Conservation (phyloP, 2,797 vertebrate species). For the Harpagifer antarcticus region DNA sequence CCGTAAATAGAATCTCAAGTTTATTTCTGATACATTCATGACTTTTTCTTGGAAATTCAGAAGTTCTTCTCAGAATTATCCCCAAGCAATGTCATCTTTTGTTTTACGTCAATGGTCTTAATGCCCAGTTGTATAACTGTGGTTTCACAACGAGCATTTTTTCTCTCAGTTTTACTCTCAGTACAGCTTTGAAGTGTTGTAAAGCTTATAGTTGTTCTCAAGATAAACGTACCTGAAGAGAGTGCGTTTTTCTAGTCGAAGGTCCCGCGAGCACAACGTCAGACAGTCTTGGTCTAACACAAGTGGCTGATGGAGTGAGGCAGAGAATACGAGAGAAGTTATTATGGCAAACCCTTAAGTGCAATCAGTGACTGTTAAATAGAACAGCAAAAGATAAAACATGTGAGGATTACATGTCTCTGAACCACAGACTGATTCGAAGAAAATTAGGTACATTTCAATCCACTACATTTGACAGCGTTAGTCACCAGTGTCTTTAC, state of each 20-base stretch:
- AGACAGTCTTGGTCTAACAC: conserved; percentile 97
- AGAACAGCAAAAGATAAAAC: background rate
- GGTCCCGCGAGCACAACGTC: conserved; percentile 93
- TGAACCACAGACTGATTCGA: background rate
- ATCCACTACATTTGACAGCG: too few relatives aligned
- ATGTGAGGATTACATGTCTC: background rate
- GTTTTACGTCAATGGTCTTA: too few relatives aligned
- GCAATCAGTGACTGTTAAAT: background rate
- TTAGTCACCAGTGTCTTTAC: too few relatives aligned
- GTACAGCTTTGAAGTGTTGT: background rate
- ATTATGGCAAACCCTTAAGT: background rate
- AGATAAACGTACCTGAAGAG: conserved; percentile 89
- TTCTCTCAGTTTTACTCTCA: background rate
- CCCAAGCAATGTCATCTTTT: too few relatives aligned
- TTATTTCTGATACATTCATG: too few relatives aligned
- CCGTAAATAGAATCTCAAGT: too few relatives aligned
- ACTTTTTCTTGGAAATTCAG: too few relatives aligned
- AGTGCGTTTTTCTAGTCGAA: conserved; percentile 96
- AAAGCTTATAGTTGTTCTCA: too few relatives aligned
- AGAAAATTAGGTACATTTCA: too few relatives aligned
- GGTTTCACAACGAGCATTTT: background rate
- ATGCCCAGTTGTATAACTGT: too few relatives aligned
- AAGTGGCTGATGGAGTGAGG: conserved; percentile 87
- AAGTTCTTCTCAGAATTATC: too few relatives aligned
- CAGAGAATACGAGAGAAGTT: conserved; percentile 2